A percentile compares a stretch with the other conserved stretches of the same genome.
Conservation (phyloP, 2,113 vertebrate genomes). For the Climacteris rufus region DNA sequence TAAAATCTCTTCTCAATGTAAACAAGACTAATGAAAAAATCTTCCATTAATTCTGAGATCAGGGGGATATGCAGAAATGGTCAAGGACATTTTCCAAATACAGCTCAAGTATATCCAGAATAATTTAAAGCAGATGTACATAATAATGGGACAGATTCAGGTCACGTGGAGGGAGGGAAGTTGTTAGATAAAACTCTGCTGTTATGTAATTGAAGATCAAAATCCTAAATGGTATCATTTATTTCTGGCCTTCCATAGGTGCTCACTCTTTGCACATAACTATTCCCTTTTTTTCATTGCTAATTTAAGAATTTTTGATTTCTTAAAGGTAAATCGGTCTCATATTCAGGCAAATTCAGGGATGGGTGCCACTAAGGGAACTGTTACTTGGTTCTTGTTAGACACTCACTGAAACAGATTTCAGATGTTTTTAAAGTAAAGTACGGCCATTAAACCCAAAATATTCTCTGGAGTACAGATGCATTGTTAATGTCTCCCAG, state of each 20-base stretch:
- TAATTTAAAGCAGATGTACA: constrained; percentile 1
- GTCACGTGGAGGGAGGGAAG: not conserved
- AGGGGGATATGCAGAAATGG: not conserved
- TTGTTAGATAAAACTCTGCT: not conserved
- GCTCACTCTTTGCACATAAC: not conserved
- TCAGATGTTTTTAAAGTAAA: not conserved
- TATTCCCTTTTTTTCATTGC: not conserved
- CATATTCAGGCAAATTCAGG: not conserved
- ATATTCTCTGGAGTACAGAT: not conserved
- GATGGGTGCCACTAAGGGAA: not conserved
- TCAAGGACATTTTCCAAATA: not conserved
- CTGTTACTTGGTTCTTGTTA: not conserved
- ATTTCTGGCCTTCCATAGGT: not conserved
- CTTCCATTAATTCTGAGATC: not conserved
- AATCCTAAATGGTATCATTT: not conserved
- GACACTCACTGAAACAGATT: not conserved
- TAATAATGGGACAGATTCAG: not conserved
- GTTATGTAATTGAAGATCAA: not conserved
- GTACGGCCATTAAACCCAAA: not conserved
- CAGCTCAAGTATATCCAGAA: not conserved
- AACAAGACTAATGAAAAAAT: not conserved
- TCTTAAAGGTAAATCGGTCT: not conserved
- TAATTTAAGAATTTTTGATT: not conserved
- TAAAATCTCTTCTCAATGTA: not conserved
- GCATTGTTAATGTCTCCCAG: not conserved